Percentiles rank a stretch among this genome's conserved stretches.
phyloP scores from a whole-genome alignment of 2,797 vertebrate genomes.

The Babyrousa celebensis region DNA sequence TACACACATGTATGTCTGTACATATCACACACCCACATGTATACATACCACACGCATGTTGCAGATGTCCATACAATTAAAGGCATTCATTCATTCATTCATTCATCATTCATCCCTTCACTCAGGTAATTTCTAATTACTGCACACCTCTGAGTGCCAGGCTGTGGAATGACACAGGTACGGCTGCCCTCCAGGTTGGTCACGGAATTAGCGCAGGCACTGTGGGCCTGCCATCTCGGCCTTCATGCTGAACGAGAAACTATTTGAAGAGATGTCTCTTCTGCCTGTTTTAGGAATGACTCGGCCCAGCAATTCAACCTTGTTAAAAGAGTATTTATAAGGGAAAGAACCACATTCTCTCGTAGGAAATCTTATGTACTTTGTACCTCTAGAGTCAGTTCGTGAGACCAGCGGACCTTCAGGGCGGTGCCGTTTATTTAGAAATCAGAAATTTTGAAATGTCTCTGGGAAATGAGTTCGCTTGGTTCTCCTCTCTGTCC shows the following conservation, averaged over 20 bases:
- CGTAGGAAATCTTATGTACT: background rate
- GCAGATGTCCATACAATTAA: accelerated
- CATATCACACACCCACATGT: background rate
- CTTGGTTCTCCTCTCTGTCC: background rate
- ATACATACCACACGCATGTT: background rate
- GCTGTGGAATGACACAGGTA: no score
- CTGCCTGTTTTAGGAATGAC: background rate
- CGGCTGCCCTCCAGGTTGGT: background rate
- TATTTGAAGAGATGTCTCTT: background rate
- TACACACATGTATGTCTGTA: no score
- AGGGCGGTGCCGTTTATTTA: background rate
- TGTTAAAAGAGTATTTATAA: background rate
- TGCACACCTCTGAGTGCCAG: no score
- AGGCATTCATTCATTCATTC: background rate
- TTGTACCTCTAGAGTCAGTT: background rate
- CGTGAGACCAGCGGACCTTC: background rate
- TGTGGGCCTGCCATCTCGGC: background rate
- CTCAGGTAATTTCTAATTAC: background rate
- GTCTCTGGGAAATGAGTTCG: background rate
- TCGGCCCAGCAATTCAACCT: background rate
- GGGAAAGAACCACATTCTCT: background rate
- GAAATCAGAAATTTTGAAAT: slow-evolving; percentile 11
- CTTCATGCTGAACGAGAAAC: background rate
- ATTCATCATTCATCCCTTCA: background rate
- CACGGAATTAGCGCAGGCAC: background rate